These are phyloP conservation scores for Achroia grisella DNA, from an alignment of 1,140 invertebrate genomes.

Conservation along the genomic window DNA sequence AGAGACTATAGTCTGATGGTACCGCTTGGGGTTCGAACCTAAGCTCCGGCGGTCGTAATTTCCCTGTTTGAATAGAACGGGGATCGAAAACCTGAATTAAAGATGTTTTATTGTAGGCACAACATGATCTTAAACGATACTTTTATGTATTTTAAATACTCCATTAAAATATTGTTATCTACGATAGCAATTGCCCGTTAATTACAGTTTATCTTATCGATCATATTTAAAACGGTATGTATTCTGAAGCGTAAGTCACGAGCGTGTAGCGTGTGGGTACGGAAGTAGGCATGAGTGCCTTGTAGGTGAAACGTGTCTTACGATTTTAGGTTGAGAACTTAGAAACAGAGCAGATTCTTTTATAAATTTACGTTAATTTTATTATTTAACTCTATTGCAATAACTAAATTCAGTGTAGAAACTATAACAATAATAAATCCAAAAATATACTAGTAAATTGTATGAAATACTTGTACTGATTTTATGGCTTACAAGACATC, in stretches of 20 bases:
- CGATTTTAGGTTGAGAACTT: not conserved
- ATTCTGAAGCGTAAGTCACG: slow-evolving; percentile 2
- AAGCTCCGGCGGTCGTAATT: no score
- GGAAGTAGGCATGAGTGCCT: slow-evolving; percentile 5
- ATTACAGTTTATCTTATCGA: slow-evolving; percentile 13
- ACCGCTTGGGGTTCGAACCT: no score
- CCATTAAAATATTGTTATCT: no score
- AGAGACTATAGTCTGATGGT: no score
- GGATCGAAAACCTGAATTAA: no score
- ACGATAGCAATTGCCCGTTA: slow-evolving; percentile 2
- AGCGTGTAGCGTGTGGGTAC: not conserved
- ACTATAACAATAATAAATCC: not conserved
- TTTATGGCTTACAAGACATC: no score
- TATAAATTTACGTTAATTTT: no score
- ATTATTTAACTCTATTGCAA: not conserved
- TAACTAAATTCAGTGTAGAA: not conserved
- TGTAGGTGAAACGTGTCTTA: slow-evolving; percentile 4
- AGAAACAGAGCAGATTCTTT: not conserved
- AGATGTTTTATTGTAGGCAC: no score
- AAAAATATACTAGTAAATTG: not conserved
- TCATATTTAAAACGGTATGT: slow-evolving; percentile 5
- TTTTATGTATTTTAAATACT: no score
- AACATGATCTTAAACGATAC: no score
- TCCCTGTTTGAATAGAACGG: no score
- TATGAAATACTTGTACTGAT: not conserved